Conservation (phyloP, 2,113 vertebrate genomes). For the Pteronura brasiliensis region DNA sequence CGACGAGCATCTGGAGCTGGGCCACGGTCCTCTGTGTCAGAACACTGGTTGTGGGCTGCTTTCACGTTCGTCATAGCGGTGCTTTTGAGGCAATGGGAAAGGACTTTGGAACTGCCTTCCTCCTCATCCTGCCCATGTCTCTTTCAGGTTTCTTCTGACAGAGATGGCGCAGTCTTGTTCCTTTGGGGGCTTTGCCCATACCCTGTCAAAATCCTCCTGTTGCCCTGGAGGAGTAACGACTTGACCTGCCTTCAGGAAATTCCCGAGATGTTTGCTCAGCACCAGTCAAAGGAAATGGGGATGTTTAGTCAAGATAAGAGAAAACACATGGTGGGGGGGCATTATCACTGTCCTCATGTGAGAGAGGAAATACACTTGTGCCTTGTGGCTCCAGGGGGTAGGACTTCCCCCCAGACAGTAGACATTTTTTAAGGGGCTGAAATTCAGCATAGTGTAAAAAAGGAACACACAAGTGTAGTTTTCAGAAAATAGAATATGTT, state of each 20-base stretch:
- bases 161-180: background rate
- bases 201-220: background rate
- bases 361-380: background rate
- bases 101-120: background rate
- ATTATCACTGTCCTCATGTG: background rate
- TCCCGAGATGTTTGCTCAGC: background rate
- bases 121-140: background rate
- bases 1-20: accelerated
- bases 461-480: background rate
- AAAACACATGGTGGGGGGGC: background rate
- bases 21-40: background rate
- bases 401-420: background rate
- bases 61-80: background rate
- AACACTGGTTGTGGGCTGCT: too few species aligned
- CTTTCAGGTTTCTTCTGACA: background rate
- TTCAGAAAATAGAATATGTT: background rate
- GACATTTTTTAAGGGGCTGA: background rate
- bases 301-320: conserved; percentile 49
- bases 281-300: background rate
- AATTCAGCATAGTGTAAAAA: background rate
- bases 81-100: background rate
- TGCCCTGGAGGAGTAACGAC: background rate
- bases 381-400: background rate
- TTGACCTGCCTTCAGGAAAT: conserved; percentile 13
- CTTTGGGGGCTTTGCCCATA: background rate